Evolutionary conservation across 2,113 vertebrate species (phyloP).

Genomic region (Eurypyga helias): DNA sequence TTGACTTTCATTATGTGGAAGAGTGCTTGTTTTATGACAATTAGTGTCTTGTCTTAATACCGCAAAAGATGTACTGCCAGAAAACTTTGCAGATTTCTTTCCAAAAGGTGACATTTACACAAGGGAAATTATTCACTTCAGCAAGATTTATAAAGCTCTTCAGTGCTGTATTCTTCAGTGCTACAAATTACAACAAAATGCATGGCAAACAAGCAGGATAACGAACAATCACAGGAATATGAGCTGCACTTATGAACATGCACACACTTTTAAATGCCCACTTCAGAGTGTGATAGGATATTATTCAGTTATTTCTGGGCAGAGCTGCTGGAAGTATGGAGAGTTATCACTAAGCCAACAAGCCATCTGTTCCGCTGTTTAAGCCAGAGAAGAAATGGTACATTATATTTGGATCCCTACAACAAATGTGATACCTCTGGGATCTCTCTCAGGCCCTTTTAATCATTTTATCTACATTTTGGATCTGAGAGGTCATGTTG

Average conservation of each 20-base stretch:
- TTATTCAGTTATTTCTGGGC: background rate
- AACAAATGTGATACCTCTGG: background rate
- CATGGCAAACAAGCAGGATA: background rate
- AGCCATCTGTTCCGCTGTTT: background rate
- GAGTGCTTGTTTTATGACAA: conserved; percentile 7
- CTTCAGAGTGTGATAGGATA: background rate
- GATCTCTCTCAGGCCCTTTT: background rate
- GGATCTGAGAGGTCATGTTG: background rate
- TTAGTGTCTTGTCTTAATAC: background rate
- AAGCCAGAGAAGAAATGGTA: background rate
- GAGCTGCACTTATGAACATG: background rate
- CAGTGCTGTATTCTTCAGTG: background rate
- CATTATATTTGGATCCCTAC: background rate
- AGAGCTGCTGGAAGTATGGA: background rate
- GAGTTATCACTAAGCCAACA: background rate
- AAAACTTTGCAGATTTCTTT: conserved; percentile 39
- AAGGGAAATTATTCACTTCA: conserved; percentile 28
- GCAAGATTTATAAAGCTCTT: conserved; percentile 33
- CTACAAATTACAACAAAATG: conserved; percentile 42
- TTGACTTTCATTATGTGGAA: conserved; percentile 1
- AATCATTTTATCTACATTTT: background rate
- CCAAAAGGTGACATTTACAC: conserved; percentile 13
- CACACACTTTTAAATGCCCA: background rate
- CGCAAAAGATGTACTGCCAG: conserved; percentile 7
- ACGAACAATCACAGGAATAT: background rate